phyloP scores from a whole-genome alignment of 1,140 invertebrate species.

The Cherax quadricarinatus region DNA sequence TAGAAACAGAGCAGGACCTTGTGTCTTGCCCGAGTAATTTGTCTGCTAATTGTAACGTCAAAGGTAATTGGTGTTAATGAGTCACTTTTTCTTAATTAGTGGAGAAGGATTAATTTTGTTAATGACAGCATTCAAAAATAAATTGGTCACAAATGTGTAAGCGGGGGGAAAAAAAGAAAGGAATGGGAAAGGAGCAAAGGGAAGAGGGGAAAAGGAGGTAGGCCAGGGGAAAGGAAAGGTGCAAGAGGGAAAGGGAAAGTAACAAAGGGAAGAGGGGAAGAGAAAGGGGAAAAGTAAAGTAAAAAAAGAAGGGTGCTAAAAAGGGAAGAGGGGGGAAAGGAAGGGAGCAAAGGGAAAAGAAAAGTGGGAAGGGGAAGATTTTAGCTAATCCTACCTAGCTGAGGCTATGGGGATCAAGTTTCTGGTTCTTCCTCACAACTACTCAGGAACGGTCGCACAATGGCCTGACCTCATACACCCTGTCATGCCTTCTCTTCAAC shows the following conservation, averaged over 20 bases:
- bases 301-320: too few relatives aligned
- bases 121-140: background rate
- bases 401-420: too few relatives aligned
- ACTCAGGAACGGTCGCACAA: too few relatives aligned
- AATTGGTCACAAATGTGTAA: background rate
- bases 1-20: background rate
- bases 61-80: background rate
- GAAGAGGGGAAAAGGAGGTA: background rate
- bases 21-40: background rate
- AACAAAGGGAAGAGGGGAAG: background rate
- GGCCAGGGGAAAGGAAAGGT: constrained; percentile 3
- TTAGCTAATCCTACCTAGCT: too few relatives aligned
- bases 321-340: too few relatives aligned
- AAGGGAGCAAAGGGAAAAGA: too few relatives aligned
- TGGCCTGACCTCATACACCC: too few relatives aligned
- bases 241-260: background rate
- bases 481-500: too few relatives aligned
- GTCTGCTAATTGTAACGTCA: background rate
- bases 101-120: background rate
- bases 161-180: background rate
- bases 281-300: too few relatives aligned
- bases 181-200: background rate
- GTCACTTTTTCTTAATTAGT: too few relatives aligned
- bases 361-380: too few relatives aligned
- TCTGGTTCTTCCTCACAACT: too few relatives aligned